Evolutionary conservation across 2,888 invertebrate species (phyloP).

Genomic region (Zeuzera pyrina): DNA sequence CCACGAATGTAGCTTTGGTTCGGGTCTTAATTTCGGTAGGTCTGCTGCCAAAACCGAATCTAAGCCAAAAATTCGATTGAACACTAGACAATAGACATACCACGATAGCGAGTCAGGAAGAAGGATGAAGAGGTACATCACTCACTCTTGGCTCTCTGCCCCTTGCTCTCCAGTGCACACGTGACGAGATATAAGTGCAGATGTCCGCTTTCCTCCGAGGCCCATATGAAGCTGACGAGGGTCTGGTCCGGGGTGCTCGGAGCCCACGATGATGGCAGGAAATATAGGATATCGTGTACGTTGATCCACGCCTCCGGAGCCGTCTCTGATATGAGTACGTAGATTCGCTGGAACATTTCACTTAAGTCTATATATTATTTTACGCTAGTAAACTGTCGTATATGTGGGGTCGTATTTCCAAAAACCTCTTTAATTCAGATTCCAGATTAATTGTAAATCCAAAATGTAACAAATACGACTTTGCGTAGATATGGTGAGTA

Average conservation of each 20-base stretch:
- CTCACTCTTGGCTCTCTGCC: slow-evolving; percentile 28
- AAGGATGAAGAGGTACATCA: slow-evolving; percentile 10
- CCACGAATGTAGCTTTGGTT: no score
- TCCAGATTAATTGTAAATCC: no score
- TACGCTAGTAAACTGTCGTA: background rate
- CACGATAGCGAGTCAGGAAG: no score
- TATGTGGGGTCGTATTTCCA: no score
- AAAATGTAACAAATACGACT: no score
- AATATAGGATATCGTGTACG: slow-evolving; percentile 91
- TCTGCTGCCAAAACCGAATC: no score
- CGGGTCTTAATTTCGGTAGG: no score
- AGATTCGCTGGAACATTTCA: slow-evolving; percentile 28
- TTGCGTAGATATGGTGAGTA: no score
- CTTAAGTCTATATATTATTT: background rate
- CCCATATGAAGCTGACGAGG: slow-evolving; percentile 86
- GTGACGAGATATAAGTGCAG: slow-evolving; percentile 89
- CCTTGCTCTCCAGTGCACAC: slow-evolving; percentile 56
- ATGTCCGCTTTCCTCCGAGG: slow-evolving; percentile 92
- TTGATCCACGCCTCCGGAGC: slow-evolving; percentile 92
- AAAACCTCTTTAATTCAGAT: no score
- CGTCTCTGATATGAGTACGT: slow-evolving; percentile 48
- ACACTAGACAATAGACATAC: no score
- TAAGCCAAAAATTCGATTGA: no score
- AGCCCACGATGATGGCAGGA: slow-evolving; percentile 74
- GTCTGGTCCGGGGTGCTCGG: slow-evolving; percentile 46